Conservation (phyloP, 2,888 invertebrate genomes). For the Patella depressa region DNA sequence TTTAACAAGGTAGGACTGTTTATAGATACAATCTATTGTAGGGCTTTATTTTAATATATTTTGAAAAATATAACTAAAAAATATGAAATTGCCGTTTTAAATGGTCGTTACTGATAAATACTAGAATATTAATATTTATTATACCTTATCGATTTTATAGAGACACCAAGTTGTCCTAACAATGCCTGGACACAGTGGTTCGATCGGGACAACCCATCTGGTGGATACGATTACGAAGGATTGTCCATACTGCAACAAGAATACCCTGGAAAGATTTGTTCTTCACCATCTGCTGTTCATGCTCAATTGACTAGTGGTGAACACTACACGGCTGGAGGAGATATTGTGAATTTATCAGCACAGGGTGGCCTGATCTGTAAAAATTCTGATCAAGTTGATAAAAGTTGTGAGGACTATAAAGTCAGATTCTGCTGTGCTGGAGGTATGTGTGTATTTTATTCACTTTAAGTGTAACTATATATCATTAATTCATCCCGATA, state of each 20-base stretch:
- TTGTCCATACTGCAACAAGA: background rate
- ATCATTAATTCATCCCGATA: no score
- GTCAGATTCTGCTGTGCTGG: background rate
- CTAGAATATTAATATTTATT: no score
- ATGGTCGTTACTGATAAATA: no score
- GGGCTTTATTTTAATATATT: no score
- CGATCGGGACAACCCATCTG: conserved; percentile 1
- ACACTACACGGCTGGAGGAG: background rate
- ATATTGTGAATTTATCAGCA: background rate
- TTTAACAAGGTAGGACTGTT: no score
- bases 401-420: background rate
- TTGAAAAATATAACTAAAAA: no score
- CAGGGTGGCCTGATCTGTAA: background rate
- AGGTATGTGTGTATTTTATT: background rate
- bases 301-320: background rate
- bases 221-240: background rate
- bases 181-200: background rate
- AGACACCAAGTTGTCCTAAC: no score
- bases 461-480: no score
- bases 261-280: background rate
- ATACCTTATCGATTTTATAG: no score
- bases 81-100: no score
- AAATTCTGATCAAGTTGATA: background rate
- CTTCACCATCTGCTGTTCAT: background rate
- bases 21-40: no score